Conservation (phyloP, 1,140 invertebrate species). For the Drosophila orosa region DNA sequence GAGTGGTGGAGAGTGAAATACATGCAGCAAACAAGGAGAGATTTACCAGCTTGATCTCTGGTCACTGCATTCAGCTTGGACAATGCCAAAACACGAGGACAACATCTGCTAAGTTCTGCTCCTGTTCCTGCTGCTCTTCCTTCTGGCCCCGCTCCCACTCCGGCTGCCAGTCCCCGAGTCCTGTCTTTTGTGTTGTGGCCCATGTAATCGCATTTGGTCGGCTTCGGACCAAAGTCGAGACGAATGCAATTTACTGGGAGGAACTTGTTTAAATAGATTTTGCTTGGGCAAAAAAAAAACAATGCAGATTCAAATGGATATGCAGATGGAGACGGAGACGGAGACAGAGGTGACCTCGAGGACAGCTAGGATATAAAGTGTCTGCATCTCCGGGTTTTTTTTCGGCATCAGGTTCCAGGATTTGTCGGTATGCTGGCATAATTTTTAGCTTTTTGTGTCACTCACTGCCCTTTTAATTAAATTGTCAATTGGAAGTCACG, state of each 20-base stretch:
- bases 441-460: constrained; percentile 38
- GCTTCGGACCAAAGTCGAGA: constrained; percentile 39
- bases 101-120: constrained; percentile 39
- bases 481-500: constrained; percentile 66
- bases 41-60: constrained; percentile 55
- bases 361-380: constrained; percentile 34
- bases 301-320: constrained; percentile 50
- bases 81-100: constrained; percentile 36
- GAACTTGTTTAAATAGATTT: constrained; percentile 66
- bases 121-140: constrained; percentile 10
- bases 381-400: constrained; percentile 23
- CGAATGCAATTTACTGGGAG: constrained; percentile 69
- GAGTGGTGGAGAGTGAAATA: constrained; percentile 29
- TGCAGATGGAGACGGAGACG: constrained; percentile 29
- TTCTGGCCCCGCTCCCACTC: background rate
- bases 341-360: constrained; percentile 8
- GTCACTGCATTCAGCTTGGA: constrained; percentile 33
- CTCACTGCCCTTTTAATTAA: constrained; percentile 61
- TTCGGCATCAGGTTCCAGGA: constrained; percentile 1
- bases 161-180: constrained; percentile 9
- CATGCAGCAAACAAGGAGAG: constrained; percentile 27
- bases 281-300: constrained; percentile 38
- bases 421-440: constrained; percentile 36
- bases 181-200: constrained; percentile 43
- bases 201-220: constrained; percentile 73